Percentiles rank a stretch among this genome's conserved stretches.
These are phyloP conservation scores for Pseudopodoces humilis DNA, from an alignment of 2,113 vertebrate species.

Conservation along the genomic window DNA sequence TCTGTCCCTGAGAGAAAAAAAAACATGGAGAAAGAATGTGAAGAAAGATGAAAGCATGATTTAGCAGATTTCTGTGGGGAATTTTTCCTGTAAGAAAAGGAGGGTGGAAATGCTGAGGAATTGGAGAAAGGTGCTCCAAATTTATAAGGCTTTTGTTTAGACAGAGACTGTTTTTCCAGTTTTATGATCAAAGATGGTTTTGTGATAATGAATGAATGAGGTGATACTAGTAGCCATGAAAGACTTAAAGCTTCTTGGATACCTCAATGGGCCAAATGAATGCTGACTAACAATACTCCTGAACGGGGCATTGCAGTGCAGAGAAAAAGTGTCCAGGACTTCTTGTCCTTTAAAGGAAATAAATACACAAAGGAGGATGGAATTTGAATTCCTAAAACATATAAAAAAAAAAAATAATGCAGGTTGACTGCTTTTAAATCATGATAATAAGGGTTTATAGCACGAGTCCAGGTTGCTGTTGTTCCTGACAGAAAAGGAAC, in stretches of 20 bases:
- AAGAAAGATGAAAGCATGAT: neutral
- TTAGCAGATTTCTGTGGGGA: neutral
- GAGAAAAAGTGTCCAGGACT: neutral
- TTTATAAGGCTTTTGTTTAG: neutral
- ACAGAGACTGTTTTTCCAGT: neutral
- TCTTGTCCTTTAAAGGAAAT: neutral
- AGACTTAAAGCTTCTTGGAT: neutral
- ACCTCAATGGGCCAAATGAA: neutral
- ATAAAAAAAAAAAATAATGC: neutral
- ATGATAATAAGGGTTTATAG: constrained; percentile 6
- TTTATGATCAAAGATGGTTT: neutral
- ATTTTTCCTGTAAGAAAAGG: neutral
- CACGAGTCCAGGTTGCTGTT: neutral
- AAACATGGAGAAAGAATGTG: neutral
- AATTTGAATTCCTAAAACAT: neutral
- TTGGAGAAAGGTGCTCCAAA: neutral
- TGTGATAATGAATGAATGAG: neutral
- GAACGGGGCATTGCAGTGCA: neutral
- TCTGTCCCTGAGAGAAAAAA: neutral
- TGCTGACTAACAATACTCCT: neutral
- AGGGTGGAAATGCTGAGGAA: neutral
- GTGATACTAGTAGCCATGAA: neutral
- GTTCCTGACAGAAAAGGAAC: neutral
- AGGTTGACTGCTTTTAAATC: neutral
- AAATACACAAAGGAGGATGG: neutral